Percentiles rank a stretch among this genome's conserved stretches.
Evolutionary conservation across 2,797 vertebrate genomes (phyloP).

Genomic region (Sebastes matsubarae): DNA sequence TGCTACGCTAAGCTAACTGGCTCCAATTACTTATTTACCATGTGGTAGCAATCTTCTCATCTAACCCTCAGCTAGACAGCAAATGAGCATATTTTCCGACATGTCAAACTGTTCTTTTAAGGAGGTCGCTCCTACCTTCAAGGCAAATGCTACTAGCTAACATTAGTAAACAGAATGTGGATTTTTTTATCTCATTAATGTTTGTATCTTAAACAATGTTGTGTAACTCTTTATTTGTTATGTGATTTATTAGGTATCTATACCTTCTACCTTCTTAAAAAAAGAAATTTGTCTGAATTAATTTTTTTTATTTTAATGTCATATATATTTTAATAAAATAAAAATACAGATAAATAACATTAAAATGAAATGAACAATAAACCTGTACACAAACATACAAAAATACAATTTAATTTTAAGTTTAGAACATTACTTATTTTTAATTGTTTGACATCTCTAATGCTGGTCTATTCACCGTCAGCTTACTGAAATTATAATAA

Average conservation of each 20-base stretch:
- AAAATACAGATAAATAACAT: too few species aligned
- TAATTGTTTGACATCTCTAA: neutral
- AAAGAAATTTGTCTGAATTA: too few species aligned
- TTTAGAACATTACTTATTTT: neutral
- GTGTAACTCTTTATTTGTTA: neutral
- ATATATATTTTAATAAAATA: too few species aligned
- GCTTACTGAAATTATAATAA: neutral
- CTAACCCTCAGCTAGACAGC: neutral
- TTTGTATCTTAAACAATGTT: neutral
- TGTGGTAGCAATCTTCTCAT: neutral
- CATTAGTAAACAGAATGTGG: too few species aligned
- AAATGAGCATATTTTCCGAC: too few species aligned
- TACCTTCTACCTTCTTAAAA: too few species aligned
- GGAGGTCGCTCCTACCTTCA: too few species aligned
- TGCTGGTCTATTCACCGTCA: neutral
- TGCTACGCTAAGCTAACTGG: neutral
- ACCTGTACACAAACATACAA: too few species aligned
- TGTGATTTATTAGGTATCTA: neutral
- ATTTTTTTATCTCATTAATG: neutral
- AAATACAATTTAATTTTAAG: neutral
- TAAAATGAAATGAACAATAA: too few species aligned
- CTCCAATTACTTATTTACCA: neutral
- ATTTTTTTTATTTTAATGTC: too few species aligned
- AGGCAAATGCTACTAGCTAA: too few species aligned
- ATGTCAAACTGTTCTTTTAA: too few species aligned